Percentiles rank a stretch among this genome's conserved stretches.
phyloP scores from a whole-genome alignment of 2,888 invertebrate species.

The Andrena dorsata region DNA sequence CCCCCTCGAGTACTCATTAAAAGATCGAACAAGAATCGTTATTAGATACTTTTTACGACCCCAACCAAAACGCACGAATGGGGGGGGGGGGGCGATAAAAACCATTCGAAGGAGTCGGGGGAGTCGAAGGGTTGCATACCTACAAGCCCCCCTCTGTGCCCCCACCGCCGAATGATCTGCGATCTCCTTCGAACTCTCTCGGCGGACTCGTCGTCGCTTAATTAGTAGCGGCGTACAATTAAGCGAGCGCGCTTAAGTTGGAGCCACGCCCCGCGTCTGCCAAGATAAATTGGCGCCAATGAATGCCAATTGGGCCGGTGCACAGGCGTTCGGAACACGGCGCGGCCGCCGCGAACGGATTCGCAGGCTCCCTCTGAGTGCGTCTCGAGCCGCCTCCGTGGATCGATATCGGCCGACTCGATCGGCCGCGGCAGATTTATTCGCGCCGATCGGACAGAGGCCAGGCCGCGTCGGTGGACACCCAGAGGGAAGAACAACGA shows the following conservation, averaged over 20 bases:
- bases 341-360: slow-evolving; percentile 36
- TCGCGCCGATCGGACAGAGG: slow-evolving; percentile 52
- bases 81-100: background rate
- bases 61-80: too few species aligned
- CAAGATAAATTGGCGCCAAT: slow-evolving; percentile 76
- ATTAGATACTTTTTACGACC: too few species aligned
- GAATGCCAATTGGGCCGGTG: slow-evolving; percentile 75
- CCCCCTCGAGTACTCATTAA: too few species aligned
- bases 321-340: slow-evolving; percentile 50
- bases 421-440: slow-evolving; percentile 65
- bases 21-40: too few species aligned
- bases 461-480: slow-evolving; percentile 1
- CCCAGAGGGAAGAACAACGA: slow-evolving; percentile 3
- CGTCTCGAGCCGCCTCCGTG: slow-evolving; percentile 67
- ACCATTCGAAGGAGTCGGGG: background rate
- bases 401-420: slow-evolving; percentile 64
- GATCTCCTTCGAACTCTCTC: slow-evolving; percentile 33
- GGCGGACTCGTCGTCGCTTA: slow-evolving; percentile 69
- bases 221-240: slow-evolving; percentile 76
- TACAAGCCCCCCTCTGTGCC: background rate
- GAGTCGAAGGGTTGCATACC: slow-evolving; percentile 2
- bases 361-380: slow-evolving; percentile 61
- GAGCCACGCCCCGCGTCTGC: slow-evolving; percentile 64
- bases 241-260: slow-evolving; percentile 72
- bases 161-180: background rate